A percentile compares a stretch with the other conserved stretches of the same genome.
These are phyloP conservation scores for Cremastinae sp. DNA, from an alignment of 2,888 invertebrate species.

Conservation along the genomic window DNA sequence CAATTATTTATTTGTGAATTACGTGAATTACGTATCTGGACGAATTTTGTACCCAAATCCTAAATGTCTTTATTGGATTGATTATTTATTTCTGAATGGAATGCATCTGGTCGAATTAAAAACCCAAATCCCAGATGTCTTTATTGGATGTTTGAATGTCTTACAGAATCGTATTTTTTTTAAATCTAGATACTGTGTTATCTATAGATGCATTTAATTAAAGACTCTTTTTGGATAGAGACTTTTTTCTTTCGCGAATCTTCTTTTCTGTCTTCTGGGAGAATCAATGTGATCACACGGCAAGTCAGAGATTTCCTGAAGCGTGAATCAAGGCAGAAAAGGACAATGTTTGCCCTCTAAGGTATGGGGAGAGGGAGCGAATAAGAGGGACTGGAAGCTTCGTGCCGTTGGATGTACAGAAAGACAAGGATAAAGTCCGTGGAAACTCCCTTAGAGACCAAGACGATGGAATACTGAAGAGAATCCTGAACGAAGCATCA, in stretches of 20 bases:
- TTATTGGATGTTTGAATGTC: too few species aligned
- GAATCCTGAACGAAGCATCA: conserved; percentile 49
- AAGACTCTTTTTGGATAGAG: too few species aligned
- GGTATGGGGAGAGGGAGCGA: conserved; percentile 22
- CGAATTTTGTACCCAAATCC: too few species aligned
- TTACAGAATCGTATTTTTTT: too few species aligned
- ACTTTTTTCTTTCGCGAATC: background rate
- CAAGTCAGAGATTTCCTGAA: conserved; percentile 19
- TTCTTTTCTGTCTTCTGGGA: conserved; percentile 31
- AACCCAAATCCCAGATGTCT: too few species aligned
- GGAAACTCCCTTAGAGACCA: conserved; percentile 24
- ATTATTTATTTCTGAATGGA: too few species aligned
- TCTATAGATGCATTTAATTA: too few species aligned
- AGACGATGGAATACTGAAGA: conserved; percentile 12
- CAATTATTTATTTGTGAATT: too few species aligned
- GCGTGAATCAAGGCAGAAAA: conserved; percentile 42
- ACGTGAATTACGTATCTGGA: too few species aligned
- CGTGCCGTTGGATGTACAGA: conserved; percentile 29
- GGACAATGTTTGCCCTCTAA: conserved; percentile 56
- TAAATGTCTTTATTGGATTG: too few species aligned
- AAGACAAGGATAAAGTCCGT: conserved; percentile 54
- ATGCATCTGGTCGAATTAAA: too few species aligned
- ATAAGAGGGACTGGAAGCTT: conserved; percentile 4
- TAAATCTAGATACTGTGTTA: too few species aligned
- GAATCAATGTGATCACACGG: conserved; percentile 28